Evolutionary conservation across 2,888 invertebrate genomes (phyloP), one percentile per base, ranked within the genome.

Genomic region (Brachyptera putata): DNA sequence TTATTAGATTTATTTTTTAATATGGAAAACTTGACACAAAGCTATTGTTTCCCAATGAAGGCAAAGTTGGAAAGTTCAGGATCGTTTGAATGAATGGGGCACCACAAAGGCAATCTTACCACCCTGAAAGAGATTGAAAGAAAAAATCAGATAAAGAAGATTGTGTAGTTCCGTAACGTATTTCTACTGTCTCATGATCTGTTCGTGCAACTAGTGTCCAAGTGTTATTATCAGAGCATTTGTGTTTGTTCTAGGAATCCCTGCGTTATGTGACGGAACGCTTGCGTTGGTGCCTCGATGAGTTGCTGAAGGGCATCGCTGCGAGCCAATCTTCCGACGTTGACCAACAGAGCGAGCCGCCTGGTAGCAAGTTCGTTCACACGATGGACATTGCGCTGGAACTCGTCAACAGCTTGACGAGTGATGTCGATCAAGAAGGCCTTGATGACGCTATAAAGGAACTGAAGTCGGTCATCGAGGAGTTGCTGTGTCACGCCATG

Each of bases 401-500:
- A 21, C 18, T 11, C 4, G 21, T 43, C 16, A 16, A 5, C 5
- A 43, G 21, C 18, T 18, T 43, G 21, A 18, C 18, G 11, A 43
- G 43, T 18, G 9, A 18, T 3, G 16, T 21, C 3, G 43, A 43
- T 1, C 67, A 64, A 18, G 58, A 68, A 9, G 65, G 72, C 7
- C 70, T 72, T 60, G 57, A 68, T 4, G 18, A 61, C 16, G 68
- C 70, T 50, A 72, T 71, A 48, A 56, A 62, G 3, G 68, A 71
- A 46, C 57, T 75, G 18, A 74, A 73, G 73, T 53, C 65, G 4
- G 67, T 69, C 50, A 70, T 76, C 39, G 75, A 76, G 64, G 73
- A 76, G 24, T 69, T 75, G 1, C 73, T 77, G 59, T 72, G 74
- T 11, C 72, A 74, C 62, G 74, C 76, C 11, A 73, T 77, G 72